phyloP scores from a whole-genome alignment of 2,797 vertebrate genomes.

The Eupleurogrammus muticus region DNA sequence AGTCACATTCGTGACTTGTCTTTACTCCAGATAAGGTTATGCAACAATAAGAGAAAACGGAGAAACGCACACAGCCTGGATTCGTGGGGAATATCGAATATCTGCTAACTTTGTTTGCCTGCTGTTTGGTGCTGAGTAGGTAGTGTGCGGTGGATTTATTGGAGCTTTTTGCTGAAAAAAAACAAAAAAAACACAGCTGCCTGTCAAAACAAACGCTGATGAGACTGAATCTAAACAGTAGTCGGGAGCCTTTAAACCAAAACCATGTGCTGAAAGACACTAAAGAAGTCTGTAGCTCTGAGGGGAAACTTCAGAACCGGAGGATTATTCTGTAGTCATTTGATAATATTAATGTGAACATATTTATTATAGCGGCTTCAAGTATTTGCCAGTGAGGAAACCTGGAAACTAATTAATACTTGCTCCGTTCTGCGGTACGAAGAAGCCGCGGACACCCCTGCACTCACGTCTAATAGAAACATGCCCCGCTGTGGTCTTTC shows the following conservation, averaged over 20 bases:
- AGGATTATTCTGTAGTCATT: neutral
- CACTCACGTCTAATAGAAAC: slow-evolving; percentile 41
- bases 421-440: neutral
- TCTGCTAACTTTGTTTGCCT: no score
- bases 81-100: no score
- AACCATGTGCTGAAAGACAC: neutral
- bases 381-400: neutral
- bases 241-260: neutral
- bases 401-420: slow-evolving; percentile 5
- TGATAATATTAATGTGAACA: neutral
- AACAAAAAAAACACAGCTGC: no score
- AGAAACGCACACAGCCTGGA: no score
- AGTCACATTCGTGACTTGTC: no score
- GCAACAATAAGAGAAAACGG: no score
- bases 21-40: no score
- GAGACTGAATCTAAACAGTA: no score
- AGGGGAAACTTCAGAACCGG: neutral
- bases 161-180: no score
- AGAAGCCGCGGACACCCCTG: slow-evolving; percentile 28
- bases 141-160: no score
- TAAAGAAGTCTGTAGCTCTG: neutral
- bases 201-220: no score
- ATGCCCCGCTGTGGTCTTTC: slow-evolving; percentile 40
- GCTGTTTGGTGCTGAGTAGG: no score
- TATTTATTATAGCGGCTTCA: neutral